Base-by-base conservation (phyloP, 2,888 invertebrate species). In the Leptinotarsa haldemani region DNA sequence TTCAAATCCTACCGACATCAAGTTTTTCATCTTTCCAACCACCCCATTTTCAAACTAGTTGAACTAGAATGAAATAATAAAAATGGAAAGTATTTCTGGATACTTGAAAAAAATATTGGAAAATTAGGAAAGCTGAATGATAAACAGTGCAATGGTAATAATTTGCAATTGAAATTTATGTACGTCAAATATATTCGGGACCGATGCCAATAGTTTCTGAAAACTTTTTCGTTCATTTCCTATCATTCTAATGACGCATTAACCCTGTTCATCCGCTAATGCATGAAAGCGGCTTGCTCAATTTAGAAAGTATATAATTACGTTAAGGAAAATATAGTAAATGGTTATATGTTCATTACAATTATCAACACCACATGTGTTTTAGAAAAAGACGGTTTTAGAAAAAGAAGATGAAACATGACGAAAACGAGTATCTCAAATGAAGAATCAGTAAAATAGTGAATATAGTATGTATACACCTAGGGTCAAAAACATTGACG, bases 221-320 rank as follows among this genome's bases (percentile, higher is more conserved):
- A 25, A 13, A 25, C 16, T 40, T 9, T 56, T 13, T 22, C 12
- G 13, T 20, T 30, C 30, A 30, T 61, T 61, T 30, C 4, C 25
- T 61, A 61, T 61, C n/a, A 16, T 40, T 61, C 30, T 61, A 61
- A 61, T 61, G 61, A 61, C 61, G 61, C 61, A 61, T 61, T 61
- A 61, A n/a, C n/a, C 61, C 61, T 40, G 40, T 61, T 40, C 61
- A 40, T 61, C 61, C 30, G 61, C 61, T 61, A 61, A 61, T 40
- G 40, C 40, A 40, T 12, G 61, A 30, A 61, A n/a, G 40, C 15
- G 30, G 61, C 61, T 30, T 61, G 61, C 61, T 61, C 40, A 61
- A 61, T 30, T 61, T 61, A 61, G 61, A 61, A 61, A 61, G 61
- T 61, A 25, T 61, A 61, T 61, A 61, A 61, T 61, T 61, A 61